Conservation (phyloP, 2,113 vertebrate genomes). For the Pelecanoides urinatrix region DNA sequence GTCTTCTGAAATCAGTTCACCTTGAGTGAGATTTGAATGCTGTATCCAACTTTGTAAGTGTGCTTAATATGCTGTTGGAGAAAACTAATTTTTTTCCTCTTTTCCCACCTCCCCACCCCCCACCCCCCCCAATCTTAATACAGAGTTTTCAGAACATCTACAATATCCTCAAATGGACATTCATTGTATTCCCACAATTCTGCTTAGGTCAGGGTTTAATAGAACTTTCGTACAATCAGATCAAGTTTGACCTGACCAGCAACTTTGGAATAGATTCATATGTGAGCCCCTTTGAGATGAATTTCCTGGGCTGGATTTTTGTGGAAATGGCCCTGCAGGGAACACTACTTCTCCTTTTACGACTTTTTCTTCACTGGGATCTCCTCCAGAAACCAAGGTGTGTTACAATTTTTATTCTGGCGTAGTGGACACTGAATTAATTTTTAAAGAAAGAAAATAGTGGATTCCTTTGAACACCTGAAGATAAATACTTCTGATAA, state of each 20-base stretch:
- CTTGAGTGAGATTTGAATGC: not conserved
- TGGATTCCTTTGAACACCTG: not conserved
- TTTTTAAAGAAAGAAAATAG: not conserved
- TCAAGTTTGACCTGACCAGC: slow-evolving; percentile 70
- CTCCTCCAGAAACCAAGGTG: slow-evolving; percentile 56
- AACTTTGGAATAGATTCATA: slow-evolving; percentile 70
- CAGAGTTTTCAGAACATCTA: slow-evolving; percentile 72
- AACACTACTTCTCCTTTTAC: slow-evolving; percentile 56
- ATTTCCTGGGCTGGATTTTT: slow-evolving; percentile 74
- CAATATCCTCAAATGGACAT: slow-evolving; percentile 65
- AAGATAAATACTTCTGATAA: not conserved
- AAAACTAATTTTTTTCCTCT: not conserved
- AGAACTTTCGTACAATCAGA: slow-evolving; percentile 75
- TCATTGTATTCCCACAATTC: slow-evolving; percentile 76
- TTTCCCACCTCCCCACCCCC: not conserved
- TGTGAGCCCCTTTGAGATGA: slow-evolving; percentile 71
- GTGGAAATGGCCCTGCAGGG: slow-evolving; percentile 69
- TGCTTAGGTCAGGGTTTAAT: slow-evolving; percentile 77
- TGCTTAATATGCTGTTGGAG: not conserved
- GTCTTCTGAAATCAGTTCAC: not conserved
- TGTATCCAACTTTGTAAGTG: not conserved
- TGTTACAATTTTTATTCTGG: not conserved
- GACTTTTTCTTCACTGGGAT: slow-evolving; percentile 69
- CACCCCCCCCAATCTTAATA: not conserved
- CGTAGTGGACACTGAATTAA: not conserved